Evolutionary conservation across 2,113 vertebrate genomes (phyloP).

Genomic region (Lepus europaeus): DNA sequence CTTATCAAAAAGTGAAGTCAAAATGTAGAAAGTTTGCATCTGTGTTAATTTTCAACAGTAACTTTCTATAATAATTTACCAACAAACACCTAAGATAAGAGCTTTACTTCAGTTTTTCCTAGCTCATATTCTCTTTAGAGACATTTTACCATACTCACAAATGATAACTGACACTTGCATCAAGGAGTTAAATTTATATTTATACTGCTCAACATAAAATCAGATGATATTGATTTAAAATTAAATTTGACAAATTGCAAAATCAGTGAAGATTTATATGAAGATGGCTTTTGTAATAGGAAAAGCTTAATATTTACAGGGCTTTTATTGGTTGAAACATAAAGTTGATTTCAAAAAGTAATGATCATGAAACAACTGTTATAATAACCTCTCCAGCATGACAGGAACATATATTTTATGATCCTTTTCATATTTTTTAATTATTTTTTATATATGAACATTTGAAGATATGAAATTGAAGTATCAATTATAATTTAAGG

Average conservation of each 20-base stretch:
- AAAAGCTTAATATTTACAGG: not conserved
- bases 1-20: not conserved
- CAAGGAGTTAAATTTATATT: conserved; percentile 59
- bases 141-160: not conserved
- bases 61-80: conserved; percentile 36
- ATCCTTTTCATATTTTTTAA: conserved; percentile 54
- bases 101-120: conserved; percentile 5
- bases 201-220: conserved; percentile 49
- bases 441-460: conserved; percentile 56
- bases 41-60: not conserved
- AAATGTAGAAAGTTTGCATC: not conserved
- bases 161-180: not conserved
- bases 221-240: conserved; percentile 42
- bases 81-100: not conserved
- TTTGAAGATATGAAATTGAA: conserved; percentile 62
- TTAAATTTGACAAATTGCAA: conserved; percentile 68
- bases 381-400: conserved; percentile 33
- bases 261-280: conserved; percentile 46
- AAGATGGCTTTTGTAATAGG: conserved; percentile 5
- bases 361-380: conserved; percentile 69
- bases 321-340: conserved; percentile 53
- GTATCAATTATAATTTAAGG: conserved; percentile 56
- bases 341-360: conserved; percentile 60
- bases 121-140: not conserved
- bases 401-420: conserved; percentile 62